A percentile compares a stretch with the other conserved stretches of the same genome.
Conservation (phyloP, 1,140 invertebrate species). For the Drosophila navojoa region DNA sequence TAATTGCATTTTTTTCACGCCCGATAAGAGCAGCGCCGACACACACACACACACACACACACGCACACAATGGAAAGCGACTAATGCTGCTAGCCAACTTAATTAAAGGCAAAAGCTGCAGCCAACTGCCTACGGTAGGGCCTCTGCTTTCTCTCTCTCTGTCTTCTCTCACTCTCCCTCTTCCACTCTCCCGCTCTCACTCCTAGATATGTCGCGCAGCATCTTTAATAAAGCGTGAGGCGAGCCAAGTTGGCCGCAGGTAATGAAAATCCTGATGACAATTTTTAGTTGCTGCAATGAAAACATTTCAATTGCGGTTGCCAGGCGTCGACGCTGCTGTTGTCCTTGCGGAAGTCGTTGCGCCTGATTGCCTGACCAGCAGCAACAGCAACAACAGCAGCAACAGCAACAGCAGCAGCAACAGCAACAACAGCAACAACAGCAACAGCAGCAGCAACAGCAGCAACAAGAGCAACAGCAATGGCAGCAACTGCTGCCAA, state of each 20-base stretch:
- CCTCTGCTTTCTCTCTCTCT: too few relatives aligned
- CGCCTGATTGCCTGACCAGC: constrained; percentile 58
- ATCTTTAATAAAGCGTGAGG: constrained; percentile 73
- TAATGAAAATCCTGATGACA: constrained; percentile 81
- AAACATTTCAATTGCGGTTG: constrained; percentile 81
- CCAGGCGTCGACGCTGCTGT: constrained; percentile 47
- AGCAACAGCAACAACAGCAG: constrained; percentile 2
- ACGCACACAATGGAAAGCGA: not conserved
- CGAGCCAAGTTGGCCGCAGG: constrained; percentile 73
- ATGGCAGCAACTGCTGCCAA: constrained; percentile 44
- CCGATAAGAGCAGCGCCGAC: constrained; percentile 62
- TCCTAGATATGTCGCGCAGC: constrained; percentile 15
- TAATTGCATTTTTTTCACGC: constrained; percentile 79
- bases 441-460: constrained; percentile 2
- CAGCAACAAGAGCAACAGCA: constrained; percentile 18
- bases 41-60: constrained; percentile 8
- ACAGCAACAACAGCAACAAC: too few relatives aligned
- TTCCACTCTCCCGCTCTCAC: too few relatives aligned
- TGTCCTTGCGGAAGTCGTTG: constrained; percentile 58
- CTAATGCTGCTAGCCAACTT: constrained; percentile 63
- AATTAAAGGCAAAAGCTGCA: constrained; percentile 73
- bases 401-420: not conserved
- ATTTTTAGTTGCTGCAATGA: constrained; percentile 80
- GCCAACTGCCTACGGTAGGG: constrained; percentile 10
- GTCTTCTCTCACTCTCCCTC: too few relatives aligned